Base-by-base conservation (phyloP, 2,888 invertebrate genomes). In the Cartodere bifasciata region DNA sequence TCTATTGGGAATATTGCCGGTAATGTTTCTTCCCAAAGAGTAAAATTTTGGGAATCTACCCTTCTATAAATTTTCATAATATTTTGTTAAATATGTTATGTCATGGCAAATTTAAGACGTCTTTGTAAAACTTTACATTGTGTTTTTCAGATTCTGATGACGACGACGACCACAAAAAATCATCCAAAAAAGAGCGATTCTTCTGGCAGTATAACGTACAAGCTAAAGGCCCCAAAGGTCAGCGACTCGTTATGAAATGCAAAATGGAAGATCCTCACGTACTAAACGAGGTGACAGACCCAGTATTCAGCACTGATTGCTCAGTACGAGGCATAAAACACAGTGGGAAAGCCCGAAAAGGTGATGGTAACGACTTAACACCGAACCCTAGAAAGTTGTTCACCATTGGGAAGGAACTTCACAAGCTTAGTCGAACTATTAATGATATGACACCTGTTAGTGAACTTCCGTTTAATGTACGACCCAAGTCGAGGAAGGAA, bases 131-230 rank as follows among this genome's bases (percentile, higher is more conserved):
- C n/a, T n/a, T n/a, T n/a, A n/a, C n/a, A n/a, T n/a, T n/a, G n/a
- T n/a, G n/a, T n/a, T n/a, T n/a, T n/a, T n/a, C n/a, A 70, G 77
- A 78, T 50, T 75, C 75, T 10, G 76, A 75, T 51, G 73, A 63
- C 29, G 68, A 76, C 43, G 75, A 76, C 37, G 63, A 65, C 20
- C 59, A 67, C 2, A 34, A 29, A 24, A 35, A 70, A 56, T 29
- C 38, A n/a, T 38, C 42, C 9, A 86, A 84, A 57, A 84, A 79
- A 45, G 88, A 90, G 52, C 71, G 81, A 37, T 94, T 72, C 62
- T 95, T 97, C 58, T 97, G 97, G 95, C 95, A 95, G 58, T 97
- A 97, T 60, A 97, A 97, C 65, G 90, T 94, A 1, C 95, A 95
- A 63, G 86, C 94, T 2, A 92, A 97, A 63, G 94, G 97, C 2